Base-by-base conservation (phyloP, 2,888 invertebrate species). In the Callinectes sapidus region DNA sequence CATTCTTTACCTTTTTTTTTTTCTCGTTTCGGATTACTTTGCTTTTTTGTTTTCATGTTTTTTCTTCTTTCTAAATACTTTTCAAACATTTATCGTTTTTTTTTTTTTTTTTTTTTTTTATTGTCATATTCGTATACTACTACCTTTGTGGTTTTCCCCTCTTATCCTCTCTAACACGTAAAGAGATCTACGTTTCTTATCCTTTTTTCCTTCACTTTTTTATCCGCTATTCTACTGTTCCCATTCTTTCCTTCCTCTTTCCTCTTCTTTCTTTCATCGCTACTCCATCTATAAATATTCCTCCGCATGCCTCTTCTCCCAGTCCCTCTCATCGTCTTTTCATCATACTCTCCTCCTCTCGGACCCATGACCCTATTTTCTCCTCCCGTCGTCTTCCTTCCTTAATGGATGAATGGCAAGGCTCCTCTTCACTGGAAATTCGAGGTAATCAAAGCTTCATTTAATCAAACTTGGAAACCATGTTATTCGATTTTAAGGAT, bases 391-490 rank as follows among this genome's bases (percentile, higher is more conserved):
- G 61, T 61, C 23, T 61, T 61, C 23, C 61, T 77, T n/a, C 28
- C 28, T 32, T 28, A 77, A 77, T 77, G 71, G 71, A 77, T 77
- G 28, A 77, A 28, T 77, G 71, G 28, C 71, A 28, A 77, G 28
- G 71, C 28, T 35, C 28, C 10, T 71, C 71, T 35, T 81, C 81
- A 81, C 35, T 16, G 18, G 81, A 71, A 28, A 28, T 3, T 71
- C 71, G 71, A 71, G 35, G 81, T 35, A 32, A 35, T 81, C 81
- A 81, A 81, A 81, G 81, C 81, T 81, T 35, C 35, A 81, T 81
- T 35, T 81, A 81, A 81, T 81, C 81, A 81, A 81, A 81, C 81
- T 18, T 14, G 35, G 35, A 35, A 81, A 32, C 35, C 32, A 14
- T 81, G 81, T 81, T 35, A 81, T 10, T 71, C 28, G 71, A 71